Evolutionary conservation across 2,888 invertebrate genomes (phyloP), one percentile per base, ranked within the genome.

Genomic region (Lasioglossum marginatum): DNA sequence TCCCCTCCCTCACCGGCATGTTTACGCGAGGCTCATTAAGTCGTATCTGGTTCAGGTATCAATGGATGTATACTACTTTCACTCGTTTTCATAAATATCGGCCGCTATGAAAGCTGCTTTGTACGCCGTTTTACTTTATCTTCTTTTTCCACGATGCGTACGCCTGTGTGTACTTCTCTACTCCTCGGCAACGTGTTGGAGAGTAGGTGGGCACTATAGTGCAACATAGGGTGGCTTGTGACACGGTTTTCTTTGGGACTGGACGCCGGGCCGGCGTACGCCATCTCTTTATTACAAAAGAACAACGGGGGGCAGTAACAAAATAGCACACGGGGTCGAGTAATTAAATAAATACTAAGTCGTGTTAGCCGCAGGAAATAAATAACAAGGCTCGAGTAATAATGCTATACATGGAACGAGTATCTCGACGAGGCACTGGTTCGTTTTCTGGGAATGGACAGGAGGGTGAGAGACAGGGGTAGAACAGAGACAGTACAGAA

Each of bases 401-500:
- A 83, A 87, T 73, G 86, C 85, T 89, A 90, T 90, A 85, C 86
- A 91, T 83, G 74, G 88, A 91, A 91, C 84, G 93, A 94, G 94
- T 93, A 94, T 94, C 92, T 84, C 89, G 89, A 79, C 85, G 89
- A 89, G 92, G 93, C 91, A 93, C 93, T 93, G 92, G 90, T 89
- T 83, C 90, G 76, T 86, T 86, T 88, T 70, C 19, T 57, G 72
- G 76, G 71, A 43, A 70, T n/a, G 68, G 48, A 3, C n/a, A 68
- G 77, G 10, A 34, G 68, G 57, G 23, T n/a, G 19, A 60, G 66
- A 77, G 60, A 70, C 16, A 23, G 10, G 16, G 63, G 2, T 16
- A 6, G 31, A 19, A 75, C 73, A 76, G 57, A 83, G 82, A 87
- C 70, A 82, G 80, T 85, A 83, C 80, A 73, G 73, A 85, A 82